Evolutionary conservation across 2,113 vertebrate genomes (phyloP), one percentile per base, ranked within the genome.

Genomic region (Spea multiplicata): DNA sequence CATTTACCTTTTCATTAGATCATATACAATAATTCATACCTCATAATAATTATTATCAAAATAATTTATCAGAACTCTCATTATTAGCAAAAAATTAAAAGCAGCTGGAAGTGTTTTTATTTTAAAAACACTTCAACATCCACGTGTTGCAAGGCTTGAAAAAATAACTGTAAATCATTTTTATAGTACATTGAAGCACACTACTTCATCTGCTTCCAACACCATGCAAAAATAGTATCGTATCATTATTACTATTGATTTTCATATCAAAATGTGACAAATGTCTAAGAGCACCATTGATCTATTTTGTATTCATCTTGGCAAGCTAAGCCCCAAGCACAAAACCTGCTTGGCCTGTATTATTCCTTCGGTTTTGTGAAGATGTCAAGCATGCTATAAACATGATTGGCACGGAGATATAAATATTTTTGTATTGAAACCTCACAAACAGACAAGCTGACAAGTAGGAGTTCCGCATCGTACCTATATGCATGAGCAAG

Each of bases 201-300:
- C 47, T 59, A 44, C 48, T 78, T 72, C 47, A 72, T 70, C 61
- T 78, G 17, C 57, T 49, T 75, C 47, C 14, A 78, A 70, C 55
- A 48, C 44, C 59, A 45, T 47, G 48, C 7, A 65, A 72, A 47
- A 70, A 78, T 50, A 65, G 76, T 72, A 78, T 78, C 64, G 65
- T 78, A 71, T 75, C 73, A 75, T 65, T 78, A 78, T 78, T 72
- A 72, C 69, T 65, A 78, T 78, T 78, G 76, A 78, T 78, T 78
- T 71, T 78, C 76, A 64, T 50, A 71, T 78, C 68, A 78, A 14
- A 78, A 53, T 71, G 67, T 72, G 76, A 78, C 76, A 78, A 71
- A 71, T 78, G 59, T 65, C 48, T 65, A 13, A 5, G 16, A 65
- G 76, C 66, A 78, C 52, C 69, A 78, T 72, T 72, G 50, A 65